A percentile compares a stretch with the other conserved stretches of the same genome.
phyloP scores from a whole-genome alignment of 1,140 invertebrate species.

The Procambarus virginalis region DNA sequence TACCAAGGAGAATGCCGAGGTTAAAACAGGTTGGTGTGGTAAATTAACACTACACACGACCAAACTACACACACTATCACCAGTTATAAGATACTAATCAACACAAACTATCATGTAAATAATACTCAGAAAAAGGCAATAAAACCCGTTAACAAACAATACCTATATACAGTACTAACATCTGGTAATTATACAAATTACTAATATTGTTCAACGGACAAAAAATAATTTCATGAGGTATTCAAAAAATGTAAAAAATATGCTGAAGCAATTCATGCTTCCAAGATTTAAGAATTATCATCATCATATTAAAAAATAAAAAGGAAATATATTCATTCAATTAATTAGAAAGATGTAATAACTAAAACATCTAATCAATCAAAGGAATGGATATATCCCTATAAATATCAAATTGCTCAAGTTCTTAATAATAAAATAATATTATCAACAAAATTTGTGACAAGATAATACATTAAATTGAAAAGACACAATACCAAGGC shows the following conservation, averaged over 20 bases:
- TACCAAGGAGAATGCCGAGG: background rate
- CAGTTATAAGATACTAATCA: background rate
- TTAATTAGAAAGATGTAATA: background rate
- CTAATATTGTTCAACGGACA: background rate
- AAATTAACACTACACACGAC: background rate
- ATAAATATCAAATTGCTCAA: background rate
- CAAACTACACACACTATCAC: background rate
- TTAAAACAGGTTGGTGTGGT: background rate
- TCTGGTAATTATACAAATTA: background rate
- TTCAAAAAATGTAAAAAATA: slow-evolving; percentile 16
- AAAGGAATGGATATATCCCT: background rate
- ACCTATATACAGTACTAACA: background rate
- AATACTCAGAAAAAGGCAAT: background rate
- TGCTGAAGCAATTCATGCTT: slow-evolving; percentile 4
- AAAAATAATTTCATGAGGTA: slow-evolving; percentile 5
- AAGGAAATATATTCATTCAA: background rate
- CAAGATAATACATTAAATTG: background rate
- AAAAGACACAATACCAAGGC: background rate
- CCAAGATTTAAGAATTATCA: background rate
- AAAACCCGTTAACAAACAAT: background rate
- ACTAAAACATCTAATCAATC: slow-evolving; percentile 1
- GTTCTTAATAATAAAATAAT: background rate
- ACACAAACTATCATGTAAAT: background rate
- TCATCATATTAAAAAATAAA: background rate
- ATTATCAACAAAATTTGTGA: background rate